Evolutionary conservation across 1,140 invertebrate genomes (phyloP).

Genomic region (Lordiphosa stackelbergi): DNA sequence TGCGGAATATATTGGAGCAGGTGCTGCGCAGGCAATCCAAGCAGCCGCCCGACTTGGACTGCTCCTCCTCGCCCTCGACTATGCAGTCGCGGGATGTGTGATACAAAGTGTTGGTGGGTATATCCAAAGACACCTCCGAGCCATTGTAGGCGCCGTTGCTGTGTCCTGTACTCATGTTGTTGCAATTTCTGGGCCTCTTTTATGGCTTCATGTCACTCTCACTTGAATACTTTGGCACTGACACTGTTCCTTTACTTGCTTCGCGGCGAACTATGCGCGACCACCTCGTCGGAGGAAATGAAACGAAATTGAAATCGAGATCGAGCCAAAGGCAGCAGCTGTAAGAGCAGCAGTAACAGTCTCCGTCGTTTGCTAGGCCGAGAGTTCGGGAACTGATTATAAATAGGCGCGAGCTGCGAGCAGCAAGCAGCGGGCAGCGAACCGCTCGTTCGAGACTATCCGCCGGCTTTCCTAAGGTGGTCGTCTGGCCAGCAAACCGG

Average conservation of each 20-base stretch:
- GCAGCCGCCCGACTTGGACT: conserved; percentile 19
- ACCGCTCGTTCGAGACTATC: conserved; percentile 59
- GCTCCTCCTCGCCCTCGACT: conserved; percentile 56
- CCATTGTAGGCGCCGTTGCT: conserved; percentile 52
- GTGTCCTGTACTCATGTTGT: conserved; percentile 48
- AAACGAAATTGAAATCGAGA: conserved; percentile 38
- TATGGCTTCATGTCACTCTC: conserved; percentile 58
- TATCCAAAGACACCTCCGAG: conserved; percentile 67
- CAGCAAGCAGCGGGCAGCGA: conserved; percentile 24
- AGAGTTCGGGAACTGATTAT: conserved; percentile 58
- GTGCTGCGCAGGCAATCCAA: conserved; percentile 39
- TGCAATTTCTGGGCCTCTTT: conserved; percentile 28
- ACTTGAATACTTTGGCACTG: conserved; percentile 27
- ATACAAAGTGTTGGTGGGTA: conserved; percentile 67
- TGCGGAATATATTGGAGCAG: conserved; percentile 71
- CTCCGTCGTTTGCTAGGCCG: conserved; percentile 42
- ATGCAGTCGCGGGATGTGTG: conserved; percentile 69
- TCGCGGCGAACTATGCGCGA: conserved; percentile 48
- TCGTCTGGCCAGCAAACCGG: conserved; percentile 27
- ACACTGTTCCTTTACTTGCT: conserved; percentile 10
- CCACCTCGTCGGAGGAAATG: conserved; percentile 54
- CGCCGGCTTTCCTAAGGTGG: conserved; percentile 58
- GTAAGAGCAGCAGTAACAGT: conserved; percentile 42
- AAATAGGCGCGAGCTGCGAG: conserved; percentile 51
- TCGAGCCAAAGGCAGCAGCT: conserved; percentile 26